phyloP scores from a whole-genome alignment of 2,113 vertebrate species.

The Centrocercus urophasianus region DNA sequence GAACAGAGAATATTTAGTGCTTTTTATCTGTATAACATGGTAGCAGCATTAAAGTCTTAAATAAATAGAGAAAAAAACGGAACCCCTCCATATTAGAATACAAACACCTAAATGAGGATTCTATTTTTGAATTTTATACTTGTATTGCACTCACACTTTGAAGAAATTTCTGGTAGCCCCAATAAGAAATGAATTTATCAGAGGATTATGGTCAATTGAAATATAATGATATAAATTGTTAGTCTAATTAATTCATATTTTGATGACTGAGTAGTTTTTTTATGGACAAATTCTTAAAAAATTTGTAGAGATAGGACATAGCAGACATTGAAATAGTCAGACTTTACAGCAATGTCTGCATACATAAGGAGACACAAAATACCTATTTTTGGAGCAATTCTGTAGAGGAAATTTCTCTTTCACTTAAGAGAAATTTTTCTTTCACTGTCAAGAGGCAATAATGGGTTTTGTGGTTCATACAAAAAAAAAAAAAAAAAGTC shows the following conservation, averaged over 20 bases:
- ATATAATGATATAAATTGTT: accelerated
- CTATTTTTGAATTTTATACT: neutral
- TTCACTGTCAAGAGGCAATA: neutral
- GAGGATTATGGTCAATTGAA: neutral
- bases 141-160: neutral
- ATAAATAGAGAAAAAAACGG: neutral
- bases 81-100: neutral
- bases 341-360: neutral
- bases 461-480: neutral
- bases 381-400: neutral
- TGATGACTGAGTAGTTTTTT: neutral
- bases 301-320: neutral
- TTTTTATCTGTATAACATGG: neutral
- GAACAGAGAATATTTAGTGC: accelerated
- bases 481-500: neutral
- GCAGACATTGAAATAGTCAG: neutral
- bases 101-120: neutral
- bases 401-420: neutral
- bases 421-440: neutral
- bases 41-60: neutral
- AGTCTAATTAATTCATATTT: neutral
- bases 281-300: neutral
- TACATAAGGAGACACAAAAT: too few relatives aligned
- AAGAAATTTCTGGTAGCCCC: neutral
- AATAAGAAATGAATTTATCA: neutral